phyloP scores from a whole-genome alignment of 2,888 invertebrate species.

The Rhagium mordax region DNA sequence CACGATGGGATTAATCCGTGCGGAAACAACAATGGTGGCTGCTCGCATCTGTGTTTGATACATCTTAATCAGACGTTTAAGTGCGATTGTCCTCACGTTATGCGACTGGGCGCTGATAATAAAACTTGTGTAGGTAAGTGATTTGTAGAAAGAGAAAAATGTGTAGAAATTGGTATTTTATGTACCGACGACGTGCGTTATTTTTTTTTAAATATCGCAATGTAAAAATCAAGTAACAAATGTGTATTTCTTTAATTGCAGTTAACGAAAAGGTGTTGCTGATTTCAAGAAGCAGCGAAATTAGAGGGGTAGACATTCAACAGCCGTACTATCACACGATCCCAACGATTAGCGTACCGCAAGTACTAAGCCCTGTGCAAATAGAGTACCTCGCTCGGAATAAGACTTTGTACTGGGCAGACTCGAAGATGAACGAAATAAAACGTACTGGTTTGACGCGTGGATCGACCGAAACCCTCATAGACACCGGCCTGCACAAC shows the following conservation, averaged over 20 bases:
- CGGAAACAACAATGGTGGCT: slow-evolving; percentile 79
- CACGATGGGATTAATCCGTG: slow-evolving; percentile 78
- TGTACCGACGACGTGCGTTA: too few species aligned
- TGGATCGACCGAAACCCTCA: slow-evolving; percentile 80
- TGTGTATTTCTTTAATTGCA: slow-evolving; percentile 57
- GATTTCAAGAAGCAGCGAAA: slow-evolving; percentile 83
- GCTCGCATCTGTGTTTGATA: slow-evolving; percentile 87
- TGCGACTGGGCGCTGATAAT: slow-evolving; percentile 80
- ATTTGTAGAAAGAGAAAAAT: not conserved
- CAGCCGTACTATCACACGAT: slow-evolving; percentile 85
- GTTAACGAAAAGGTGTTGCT: slow-evolving; percentile 86
- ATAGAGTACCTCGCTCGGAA: slow-evolving; percentile 80
- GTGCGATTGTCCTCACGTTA: slow-evolving; percentile 92
- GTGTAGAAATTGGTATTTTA: not conserved
- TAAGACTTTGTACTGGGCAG: slow-evolving; percentile 84
- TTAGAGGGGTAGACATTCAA: slow-evolving; percentile 86
- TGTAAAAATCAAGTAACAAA: not conserved
- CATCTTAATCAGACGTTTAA: slow-evolving; percentile 76
- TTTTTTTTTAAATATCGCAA: too few species aligned
- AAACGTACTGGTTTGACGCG: slow-evolving; percentile 79
- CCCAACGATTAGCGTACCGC: slow-evolving; percentile 83
- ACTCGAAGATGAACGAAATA: slow-evolving; percentile 83
- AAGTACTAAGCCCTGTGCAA: slow-evolving; percentile 80
- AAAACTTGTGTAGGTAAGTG: slow-evolving; percentile 78
- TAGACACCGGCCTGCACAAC: slow-evolving; percentile 79